phyloP scores from a whole-genome alignment of 2,113 vertebrate species.

The Platycercus adscitus region DNA sequence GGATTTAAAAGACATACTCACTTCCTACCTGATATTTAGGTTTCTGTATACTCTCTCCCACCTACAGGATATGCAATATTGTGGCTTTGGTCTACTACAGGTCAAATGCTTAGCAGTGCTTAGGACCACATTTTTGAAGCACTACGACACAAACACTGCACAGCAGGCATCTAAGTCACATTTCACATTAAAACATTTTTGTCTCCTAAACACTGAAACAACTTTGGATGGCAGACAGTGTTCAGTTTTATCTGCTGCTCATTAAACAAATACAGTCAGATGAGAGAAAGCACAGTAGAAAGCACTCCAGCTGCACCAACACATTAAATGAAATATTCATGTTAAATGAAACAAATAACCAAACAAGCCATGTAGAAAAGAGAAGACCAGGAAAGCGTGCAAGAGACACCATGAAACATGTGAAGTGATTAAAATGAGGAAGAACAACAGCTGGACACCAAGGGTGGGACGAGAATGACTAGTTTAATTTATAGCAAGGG shows the following conservation, averaged over 20 bases:
- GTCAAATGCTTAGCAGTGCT: not conserved
- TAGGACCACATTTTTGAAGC: not conserved
- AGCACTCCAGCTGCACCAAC: not conserved
- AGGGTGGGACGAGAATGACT: not conserved
- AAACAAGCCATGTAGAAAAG: not conserved
- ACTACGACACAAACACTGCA: rapidly evolving
- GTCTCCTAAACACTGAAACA: not conserved
- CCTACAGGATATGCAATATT: not conserved
- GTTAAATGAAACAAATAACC: slow-evolving; percentile 15
- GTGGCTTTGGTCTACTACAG: not conserved
- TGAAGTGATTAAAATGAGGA: not conserved
- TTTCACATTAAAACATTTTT: not conserved
- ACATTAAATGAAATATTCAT: not conserved
- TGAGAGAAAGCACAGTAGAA: not conserved
- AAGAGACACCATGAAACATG: not conserved
- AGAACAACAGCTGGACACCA: not conserved
- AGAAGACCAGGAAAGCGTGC: not conserved
- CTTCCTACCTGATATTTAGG: not conserved
- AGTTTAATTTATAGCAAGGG: not conserved
- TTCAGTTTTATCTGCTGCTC: not conserved
- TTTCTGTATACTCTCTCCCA: not conserved
- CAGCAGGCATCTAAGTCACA: not conserved
- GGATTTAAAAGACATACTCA: not conserved
- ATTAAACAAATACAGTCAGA: not conserved
- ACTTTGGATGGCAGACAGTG: not conserved